A percentile compares a stretch with the other conserved stretches of the same genome.
phyloP scores from a whole-genome alignment of 2,888 invertebrate species.

The Phyllotreta striolata region DNA sequence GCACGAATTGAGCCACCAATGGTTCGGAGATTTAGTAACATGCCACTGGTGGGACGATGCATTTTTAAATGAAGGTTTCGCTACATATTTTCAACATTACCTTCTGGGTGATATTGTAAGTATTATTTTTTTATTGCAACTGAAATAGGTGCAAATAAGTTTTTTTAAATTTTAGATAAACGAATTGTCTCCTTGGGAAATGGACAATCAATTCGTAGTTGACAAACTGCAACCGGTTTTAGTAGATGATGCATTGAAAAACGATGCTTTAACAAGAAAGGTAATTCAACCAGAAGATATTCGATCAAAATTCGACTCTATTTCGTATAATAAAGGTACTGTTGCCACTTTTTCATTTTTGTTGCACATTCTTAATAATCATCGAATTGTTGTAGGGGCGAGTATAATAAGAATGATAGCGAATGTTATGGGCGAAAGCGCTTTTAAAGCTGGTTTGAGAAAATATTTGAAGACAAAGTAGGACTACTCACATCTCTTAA shows the following conservation, averaged over 20 bases:
- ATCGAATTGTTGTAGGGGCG: constrained; percentile 50
- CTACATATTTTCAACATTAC: constrained; percentile 77
- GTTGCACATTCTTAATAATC: no score
- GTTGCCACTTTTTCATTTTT: not conserved
- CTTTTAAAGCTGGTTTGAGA: constrained; percentile 65
- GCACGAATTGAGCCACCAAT: constrained; percentile 85
- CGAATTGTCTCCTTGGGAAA: constrained; percentile 37
- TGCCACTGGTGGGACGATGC: constrained; percentile 78
- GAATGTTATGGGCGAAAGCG: constrained; percentile 65
- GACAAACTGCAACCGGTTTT: constrained; percentile 42
- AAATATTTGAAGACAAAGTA: constrained; percentile 66
- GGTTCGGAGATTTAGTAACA: constrained; percentile 83
- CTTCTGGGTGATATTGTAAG: constrained; percentile 20
- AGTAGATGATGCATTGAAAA: constrained; percentile 35
- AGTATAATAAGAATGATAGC: constrained; percentile 70
- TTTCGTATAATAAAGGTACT: constrained; percentile 71
- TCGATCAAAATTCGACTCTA: constrained; percentile 65
- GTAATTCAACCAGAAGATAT: constrained; percentile 64
- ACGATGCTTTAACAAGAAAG: constrained; percentile 65
- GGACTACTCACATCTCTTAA: constrained; percentile 44
- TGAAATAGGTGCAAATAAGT: no score
- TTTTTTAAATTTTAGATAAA: constrained; percentile 28
- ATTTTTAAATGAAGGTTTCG: constrained; percentile 81
- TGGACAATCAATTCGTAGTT: constrained; percentile 46
- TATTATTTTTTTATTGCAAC: no score